Percentiles rank a stretch among this genome's conserved stretches.
phyloP scores from a whole-genome alignment of 2,888 invertebrate genomes.

The Aproaerema taeniolella region DNA sequence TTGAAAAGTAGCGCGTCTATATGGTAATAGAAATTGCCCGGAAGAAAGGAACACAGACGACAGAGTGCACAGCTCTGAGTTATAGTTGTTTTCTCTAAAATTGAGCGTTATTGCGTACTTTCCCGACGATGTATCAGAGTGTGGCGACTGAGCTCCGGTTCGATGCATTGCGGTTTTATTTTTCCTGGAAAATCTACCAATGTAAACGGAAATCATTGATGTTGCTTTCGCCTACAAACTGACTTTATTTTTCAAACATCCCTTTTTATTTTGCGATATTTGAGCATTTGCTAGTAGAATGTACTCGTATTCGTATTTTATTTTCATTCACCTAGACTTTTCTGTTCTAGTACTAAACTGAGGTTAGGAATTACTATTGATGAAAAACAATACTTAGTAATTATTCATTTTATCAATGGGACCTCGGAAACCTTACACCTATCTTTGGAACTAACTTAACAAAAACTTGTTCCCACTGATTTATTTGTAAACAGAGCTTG shows the following conservation, averaged over 20 bases:
- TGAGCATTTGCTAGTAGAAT: too few relatives aligned
- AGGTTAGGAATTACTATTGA: too few relatives aligned
- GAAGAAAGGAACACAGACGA: constrained; percentile 73
- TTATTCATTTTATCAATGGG: too few relatives aligned
- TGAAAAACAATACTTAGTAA: too few relatives aligned
- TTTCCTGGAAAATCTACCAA: constrained; percentile 49
- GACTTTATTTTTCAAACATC: constrained; percentile 28
- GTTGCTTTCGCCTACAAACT: constrained; percentile 37
- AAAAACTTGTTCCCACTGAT: constrained; percentile 53
- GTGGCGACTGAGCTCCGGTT: constrained; percentile 26
- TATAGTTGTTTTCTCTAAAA: constrained; percentile 73
- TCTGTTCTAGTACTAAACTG: too few relatives aligned
- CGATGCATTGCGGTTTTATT: constrained; percentile 42
- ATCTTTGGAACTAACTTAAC: too few relatives aligned
- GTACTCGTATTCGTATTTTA: too few relatives aligned
- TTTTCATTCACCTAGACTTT: too few relatives aligned
- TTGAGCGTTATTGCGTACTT: constrained; percentile 70
- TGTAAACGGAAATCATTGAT: constrained; percentile 51
- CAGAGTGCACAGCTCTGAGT: constrained; percentile 70
- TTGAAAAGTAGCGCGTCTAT: constrained; percentile 77
- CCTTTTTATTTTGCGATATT: too few relatives aligned
- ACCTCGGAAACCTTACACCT: too few relatives aligned
- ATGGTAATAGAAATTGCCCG: constrained; percentile 77
- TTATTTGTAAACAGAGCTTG: constrained; percentile 50
- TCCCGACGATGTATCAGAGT: constrained; percentile 40